Conservation (phyloP, 1,140 invertebrate genomes). For the Drosophila sp. region DNA sequence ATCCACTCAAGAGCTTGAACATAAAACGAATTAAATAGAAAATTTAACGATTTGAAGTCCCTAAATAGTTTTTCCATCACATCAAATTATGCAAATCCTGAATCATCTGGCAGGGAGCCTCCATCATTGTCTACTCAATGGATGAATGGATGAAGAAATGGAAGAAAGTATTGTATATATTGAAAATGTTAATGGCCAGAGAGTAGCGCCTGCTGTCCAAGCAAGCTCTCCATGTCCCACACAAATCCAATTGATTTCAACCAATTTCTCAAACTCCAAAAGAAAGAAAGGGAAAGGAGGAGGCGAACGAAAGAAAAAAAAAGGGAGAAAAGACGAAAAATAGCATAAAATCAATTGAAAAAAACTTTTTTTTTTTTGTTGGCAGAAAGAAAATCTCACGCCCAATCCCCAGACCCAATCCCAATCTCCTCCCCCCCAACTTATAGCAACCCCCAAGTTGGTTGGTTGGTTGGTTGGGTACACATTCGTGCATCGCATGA, state of each 20-base stretch:
- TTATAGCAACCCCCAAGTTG: constrained; percentile 10
- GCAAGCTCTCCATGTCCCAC: constrained; percentile 56
- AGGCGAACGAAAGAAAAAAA: constrained; percentile 16
- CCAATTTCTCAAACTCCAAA: constrained; percentile 71
- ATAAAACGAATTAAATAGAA: constrained; percentile 14
- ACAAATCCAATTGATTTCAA: constrained; percentile 80
- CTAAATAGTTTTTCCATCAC: constrained; percentile 28
- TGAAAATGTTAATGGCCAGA: constrained; percentile 72
- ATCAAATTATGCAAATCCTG: constrained; percentile 61
- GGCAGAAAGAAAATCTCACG: constrained; percentile 53
- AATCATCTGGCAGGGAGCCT: constrained; percentile 34
- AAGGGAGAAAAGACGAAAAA: constrained; percentile 52
- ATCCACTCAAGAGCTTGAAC: constrained; percentile 35
- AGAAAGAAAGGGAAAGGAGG: constrained; percentile 20
- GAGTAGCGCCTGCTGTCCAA: constrained; percentile 22
- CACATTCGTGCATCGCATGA: constrained; percentile 67
- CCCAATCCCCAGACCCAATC: constrained; percentile 33
- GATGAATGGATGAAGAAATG: not conserved
- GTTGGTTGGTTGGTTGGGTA: constrained; percentile 44
- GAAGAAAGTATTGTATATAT: constrained; percentile 43
- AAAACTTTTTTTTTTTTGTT: constrained; percentile 53
- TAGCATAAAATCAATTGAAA: constrained; percentile 78
- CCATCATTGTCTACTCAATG: not conserved
- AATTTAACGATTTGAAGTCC: not conserved
- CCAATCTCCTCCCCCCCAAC: constrained; percentile 8